Conservation (phyloP, 2,113 vertebrate species). For the Gymnogyps californianus region DNA sequence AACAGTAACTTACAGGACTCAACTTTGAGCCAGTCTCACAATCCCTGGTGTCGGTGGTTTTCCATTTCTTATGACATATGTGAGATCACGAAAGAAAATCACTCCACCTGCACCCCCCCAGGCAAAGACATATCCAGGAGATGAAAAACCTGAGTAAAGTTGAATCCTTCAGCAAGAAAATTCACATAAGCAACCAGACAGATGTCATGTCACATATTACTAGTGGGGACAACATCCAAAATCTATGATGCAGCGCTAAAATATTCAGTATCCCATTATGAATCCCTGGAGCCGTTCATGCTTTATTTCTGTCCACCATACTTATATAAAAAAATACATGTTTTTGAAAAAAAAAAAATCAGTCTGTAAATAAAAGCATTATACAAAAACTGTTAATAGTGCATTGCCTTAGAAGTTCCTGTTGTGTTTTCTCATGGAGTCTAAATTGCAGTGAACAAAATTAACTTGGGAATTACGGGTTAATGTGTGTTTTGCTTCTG, state of each 20-base stretch:
- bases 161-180: background rate
- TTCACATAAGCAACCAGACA: background rate
- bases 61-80: background rate
- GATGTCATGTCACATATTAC: background rate
- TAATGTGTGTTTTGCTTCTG: background rate
- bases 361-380: background rate
- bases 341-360: background rate
- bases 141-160: background rate
- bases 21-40: background rate
- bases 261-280: background rate
- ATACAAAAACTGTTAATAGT: background rate
- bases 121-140: background rate
- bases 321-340: background rate
- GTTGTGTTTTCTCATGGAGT: background rate
- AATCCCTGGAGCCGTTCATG: background rate
- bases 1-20: background rate
- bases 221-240: background rate
- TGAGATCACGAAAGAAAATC: background rate
- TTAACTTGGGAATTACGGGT: background rate
- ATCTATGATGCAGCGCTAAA: background rate
- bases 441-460: background rate
- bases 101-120: fast-evolving
- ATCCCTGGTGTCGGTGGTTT: background rate
- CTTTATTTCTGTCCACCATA: background rate
- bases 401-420: background rate